Base-by-base conservation (phyloP, 2,113 vertebrate species). In the Eleginops maclovinus region DNA sequence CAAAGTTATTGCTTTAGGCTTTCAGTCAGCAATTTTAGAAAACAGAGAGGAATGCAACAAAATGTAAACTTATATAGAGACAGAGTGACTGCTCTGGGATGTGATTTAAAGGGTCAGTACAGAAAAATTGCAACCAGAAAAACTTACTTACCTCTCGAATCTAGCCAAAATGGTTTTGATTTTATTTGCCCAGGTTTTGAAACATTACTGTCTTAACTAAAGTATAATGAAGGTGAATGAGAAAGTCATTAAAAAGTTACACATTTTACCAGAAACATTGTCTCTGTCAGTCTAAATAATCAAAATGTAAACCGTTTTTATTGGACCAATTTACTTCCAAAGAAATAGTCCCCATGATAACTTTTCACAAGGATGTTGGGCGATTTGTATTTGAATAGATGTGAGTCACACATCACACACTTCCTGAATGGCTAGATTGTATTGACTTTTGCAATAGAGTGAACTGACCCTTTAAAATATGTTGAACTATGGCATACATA, bases 111-210 rank as follows among this genome's bases (percentile, higher is more conserved):
- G 19, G 28, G 40, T 36, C 19, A 44, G 19, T 50, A 28, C 47
- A 43, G n/a, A 26, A 0, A 41, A 49, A 55, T 21, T 26, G 51
- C 21, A 21, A 19, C 8, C 13, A 28, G 17, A 49, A 22, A n/a
- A n/a, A n/a, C n/a, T n/a, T n/a, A n/a, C n/a, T n/a, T n/a, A n/a
- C n/a, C n/a, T n/a, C n/a, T n/a, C n/a, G n/a, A 54, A n/a, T n/a
- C 36, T 55, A 44, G 14, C 13, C 9, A 31, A 7, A 60, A 11
- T 36, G 36, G 8, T 36, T 58, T 21, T 9, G 5, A 60, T 36
- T 68, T 67, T 44, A 55, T 81, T 55, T 55, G 43, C 15, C 36
- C 3, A 17, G 21, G 47, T 62, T 22, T 63, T 58, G 3, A 12
- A 2, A 28, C 41, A 26, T 61, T 17, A 62, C 49, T 72, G 0